Percentiles rank a stretch among this genome's conserved stretches.
Conservation (phyloP, 2,888 invertebrate genomes). For the Phasia obesa region DNA sequence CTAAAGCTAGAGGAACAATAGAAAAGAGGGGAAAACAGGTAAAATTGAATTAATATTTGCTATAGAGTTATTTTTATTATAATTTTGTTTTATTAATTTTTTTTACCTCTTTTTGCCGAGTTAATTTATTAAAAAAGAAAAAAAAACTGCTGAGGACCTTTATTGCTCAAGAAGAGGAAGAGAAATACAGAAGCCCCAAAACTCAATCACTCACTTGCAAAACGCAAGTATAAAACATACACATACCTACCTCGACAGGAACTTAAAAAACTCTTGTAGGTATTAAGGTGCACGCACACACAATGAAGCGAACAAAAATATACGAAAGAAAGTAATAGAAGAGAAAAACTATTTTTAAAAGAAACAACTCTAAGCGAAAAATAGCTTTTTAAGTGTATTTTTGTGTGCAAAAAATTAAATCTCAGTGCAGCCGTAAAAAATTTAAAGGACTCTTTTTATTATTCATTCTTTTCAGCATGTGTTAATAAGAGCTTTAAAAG, state of each 20-base stretch:
- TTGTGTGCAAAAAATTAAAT: conserved; percentile 64
- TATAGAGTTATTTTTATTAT: conserved; percentile 57
- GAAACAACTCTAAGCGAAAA: conserved; percentile 12
- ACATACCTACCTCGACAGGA: neutral
- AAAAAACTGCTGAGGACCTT: conserved; percentile 28
- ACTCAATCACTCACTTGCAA: conserved; percentile 12
- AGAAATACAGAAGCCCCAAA: neutral
- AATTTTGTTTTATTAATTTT: neutral
- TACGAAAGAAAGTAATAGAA: conserved; percentile 5
- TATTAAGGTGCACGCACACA: conserved; percentile 37
- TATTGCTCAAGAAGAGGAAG: conserved; percentile 11
- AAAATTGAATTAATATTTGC: conserved; percentile 59
- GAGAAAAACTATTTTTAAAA: conserved; percentile 30
- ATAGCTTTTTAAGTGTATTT: conserved; percentile 31
- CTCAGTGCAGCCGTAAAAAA: conserved; percentile 49
- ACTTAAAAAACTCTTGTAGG: conserved; percentile 35
- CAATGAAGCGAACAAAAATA: conserved; percentile 27
- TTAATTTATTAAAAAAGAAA: conserved; percentile 47
- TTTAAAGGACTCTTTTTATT: conserved; percentile 39
- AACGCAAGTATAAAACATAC: neutral
- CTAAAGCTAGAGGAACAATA: conserved; percentile 9
- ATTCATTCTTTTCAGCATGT: conserved; percentile 21
- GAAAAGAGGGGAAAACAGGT: conserved; percentile 8
- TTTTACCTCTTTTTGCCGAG: conserved; percentile 10
- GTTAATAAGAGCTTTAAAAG: neutral